A percentile compares a stretch with the other conserved stretches of the same genome.
These are phyloP conservation scores for Drosophila pseudoananassae DNA, from an alignment of 1,140 invertebrate species.

Conservation along the genomic window DNA sequence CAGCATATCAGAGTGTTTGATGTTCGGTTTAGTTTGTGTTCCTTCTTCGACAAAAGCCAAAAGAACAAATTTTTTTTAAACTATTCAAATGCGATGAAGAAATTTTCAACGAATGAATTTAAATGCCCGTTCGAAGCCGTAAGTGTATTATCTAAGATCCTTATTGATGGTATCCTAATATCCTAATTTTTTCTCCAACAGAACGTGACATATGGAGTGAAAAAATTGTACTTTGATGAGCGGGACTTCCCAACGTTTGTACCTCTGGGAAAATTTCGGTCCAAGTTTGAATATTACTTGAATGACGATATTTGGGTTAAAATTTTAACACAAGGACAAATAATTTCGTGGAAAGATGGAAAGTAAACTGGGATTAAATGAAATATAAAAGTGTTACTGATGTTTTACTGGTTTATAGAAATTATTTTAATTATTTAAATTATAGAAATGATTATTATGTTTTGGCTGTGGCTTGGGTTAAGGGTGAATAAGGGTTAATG, in stretches of 20 bases:
- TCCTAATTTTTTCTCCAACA: neutral
- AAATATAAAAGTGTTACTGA: no score
- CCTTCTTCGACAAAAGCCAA: neutral
- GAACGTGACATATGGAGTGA: neutral
- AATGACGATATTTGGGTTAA: neutral
- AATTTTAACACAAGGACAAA: neutral
- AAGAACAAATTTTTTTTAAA: neutral
- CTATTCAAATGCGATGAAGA: neutral
- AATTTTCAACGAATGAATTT: neutral
- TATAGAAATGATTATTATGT: no score
- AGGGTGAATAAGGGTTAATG: no score
- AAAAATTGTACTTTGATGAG: neutral
- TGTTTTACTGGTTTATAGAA: no score
- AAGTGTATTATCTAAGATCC: neutral
- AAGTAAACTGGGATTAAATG: neutral
- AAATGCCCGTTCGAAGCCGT: neutral
- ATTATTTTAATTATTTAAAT: no score
- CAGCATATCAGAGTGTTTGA: neutral
- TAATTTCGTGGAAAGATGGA: neutral
- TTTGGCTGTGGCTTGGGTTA: no score
- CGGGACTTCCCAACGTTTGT: neutral
- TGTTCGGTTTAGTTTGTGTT: neutral
- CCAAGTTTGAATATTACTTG: neutral
- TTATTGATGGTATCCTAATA: neutral
- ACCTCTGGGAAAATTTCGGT: neutral